These are phyloP conservation scores for Pseudonaja textilis DNA, from an alignment of 2,113 vertebrate genomes.

Conservation along the genomic window DNA sequence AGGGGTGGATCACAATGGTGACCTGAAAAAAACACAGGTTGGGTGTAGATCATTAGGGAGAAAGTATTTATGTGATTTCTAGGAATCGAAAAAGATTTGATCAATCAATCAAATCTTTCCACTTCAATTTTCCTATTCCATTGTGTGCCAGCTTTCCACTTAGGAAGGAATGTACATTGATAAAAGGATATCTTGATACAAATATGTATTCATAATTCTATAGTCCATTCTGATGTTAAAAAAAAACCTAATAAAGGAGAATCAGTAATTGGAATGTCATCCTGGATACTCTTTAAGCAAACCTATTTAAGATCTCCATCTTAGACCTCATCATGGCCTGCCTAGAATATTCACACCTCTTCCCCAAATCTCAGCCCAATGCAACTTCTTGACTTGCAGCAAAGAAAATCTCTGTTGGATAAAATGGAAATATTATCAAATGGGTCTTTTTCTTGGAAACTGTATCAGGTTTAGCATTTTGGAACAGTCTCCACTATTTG, in stretches of 20 bases:
- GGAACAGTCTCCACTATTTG: constrained; percentile 53
- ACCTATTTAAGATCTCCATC: not conserved
- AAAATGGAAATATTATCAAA: constrained; percentile 35
- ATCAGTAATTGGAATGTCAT: not conserved
- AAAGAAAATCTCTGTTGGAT: constrained; percentile 1
- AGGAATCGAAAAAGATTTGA: not conserved
- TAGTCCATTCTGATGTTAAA: not conserved
- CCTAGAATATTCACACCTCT: not conserved
- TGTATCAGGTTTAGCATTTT: constrained; percentile 60
- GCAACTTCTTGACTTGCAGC: not conserved
- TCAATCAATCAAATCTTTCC: not conserved
- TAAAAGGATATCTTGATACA: not conserved
- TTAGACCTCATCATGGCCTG: not conserved
- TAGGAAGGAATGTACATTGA: not conserved
- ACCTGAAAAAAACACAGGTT: not conserved
- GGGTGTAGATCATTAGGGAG: not conserved
- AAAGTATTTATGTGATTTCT: not conserved
- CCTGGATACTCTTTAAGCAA: not conserved
- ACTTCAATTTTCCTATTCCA: not conserved
- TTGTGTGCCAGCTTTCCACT: not conserved
- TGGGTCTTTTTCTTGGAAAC: constrained; percentile 44
- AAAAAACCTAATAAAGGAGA: not conserved
- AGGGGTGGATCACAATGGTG: not conserved
- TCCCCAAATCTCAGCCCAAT: not conserved
- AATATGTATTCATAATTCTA: not conserved